Evolutionary conservation across 2,113 vertebrate species (phyloP).

Genomic region (Drymodes brunneopygia): DNA sequence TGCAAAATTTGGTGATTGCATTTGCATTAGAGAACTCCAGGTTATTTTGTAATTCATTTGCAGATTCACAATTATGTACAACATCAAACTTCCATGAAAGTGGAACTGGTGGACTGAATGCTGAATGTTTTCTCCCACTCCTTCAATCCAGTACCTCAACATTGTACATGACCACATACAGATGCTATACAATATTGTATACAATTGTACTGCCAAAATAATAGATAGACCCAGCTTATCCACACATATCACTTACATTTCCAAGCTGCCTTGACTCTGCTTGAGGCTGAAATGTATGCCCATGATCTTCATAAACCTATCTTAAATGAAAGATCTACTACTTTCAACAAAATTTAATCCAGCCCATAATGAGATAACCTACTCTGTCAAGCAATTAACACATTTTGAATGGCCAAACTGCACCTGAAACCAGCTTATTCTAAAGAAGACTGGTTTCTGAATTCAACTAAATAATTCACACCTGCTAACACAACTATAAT

Average conservation of each 20-base stretch:
- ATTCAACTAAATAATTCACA: neutral
- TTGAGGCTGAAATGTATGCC: neutral
- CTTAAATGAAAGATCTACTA: neutral
- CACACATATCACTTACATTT: neutral
- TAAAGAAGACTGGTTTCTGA: neutral
- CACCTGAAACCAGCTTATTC: neutral
- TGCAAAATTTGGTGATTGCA: neutral
- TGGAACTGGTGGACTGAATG: neutral
- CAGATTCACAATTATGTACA: neutral
- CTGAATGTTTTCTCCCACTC: neutral
- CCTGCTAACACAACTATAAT: neutral
- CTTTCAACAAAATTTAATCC: neutral
- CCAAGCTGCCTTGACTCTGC: neutral
- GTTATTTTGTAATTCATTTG: neutral
- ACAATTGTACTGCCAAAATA: neutral
- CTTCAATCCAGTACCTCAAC: neutral
- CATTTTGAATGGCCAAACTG: neutral
- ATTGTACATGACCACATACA: neutral
- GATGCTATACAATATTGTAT: neutral
- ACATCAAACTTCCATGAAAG: neutral
- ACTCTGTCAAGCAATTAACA: neutral
- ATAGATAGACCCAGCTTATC: neutral
- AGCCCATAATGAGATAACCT: neutral
- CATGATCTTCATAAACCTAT: neutral
- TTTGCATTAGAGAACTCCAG: neutral